Percentiles rank a stretch among this genome's conserved stretches.
phyloP scores from a whole-genome alignment of 2,888 invertebrate genomes.

The Drosophila yooni region DNA sequence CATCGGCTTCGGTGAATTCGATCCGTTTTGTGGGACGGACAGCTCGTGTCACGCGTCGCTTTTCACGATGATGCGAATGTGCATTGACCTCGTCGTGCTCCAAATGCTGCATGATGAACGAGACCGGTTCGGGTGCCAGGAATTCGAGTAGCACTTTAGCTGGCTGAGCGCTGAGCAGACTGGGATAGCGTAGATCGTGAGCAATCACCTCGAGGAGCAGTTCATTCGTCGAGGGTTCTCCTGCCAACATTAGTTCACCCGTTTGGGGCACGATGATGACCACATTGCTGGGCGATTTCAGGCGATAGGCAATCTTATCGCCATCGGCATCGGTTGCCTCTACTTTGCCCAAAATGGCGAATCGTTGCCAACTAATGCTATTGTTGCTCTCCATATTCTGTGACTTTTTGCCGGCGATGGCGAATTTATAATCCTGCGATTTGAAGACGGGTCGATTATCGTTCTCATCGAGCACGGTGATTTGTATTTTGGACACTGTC shows the following conservation, averaged over 20 bases:
- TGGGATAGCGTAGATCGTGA: conserved; percentile 92
- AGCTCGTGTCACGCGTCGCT: conserved; percentile 93
- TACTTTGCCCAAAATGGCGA: conserved; percentile 93
- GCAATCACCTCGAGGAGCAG: conserved; percentile 91
- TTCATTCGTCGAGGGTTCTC: conserved; percentile 88
- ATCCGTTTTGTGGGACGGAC: conserved; percentile 97
- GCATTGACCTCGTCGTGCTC: conserved; percentile 85
- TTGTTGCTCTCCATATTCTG: conserved; percentile 87
- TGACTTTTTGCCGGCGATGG: conserved; percentile 88
- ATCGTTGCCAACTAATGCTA: conserved; percentile 90
- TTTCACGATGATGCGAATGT: conserved; percentile 88
- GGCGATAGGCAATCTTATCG: conserved; percentile 95
- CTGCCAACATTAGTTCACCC: conserved; percentile 93
- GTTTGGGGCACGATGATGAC: conserved; percentile 97
- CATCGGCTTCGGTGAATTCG: conserved; percentile 96
- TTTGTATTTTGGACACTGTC: conserved; percentile 91
- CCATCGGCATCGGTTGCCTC: conserved; percentile 95
- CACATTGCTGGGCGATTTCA: conserved; percentile 92
- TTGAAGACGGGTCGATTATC: conserved; percentile 96
- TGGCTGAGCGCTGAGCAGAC: conserved; percentile 89
- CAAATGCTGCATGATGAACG: conserved; percentile 87
- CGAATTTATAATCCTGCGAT: conserved; percentile 91
- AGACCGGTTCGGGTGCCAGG: conserved; percentile 87
- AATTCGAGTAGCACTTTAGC: conserved; percentile 92
- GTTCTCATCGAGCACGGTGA: conserved; percentile 94